phyloP scores from a whole-genome alignment of 2,113 vertebrate genomes.

The Empidonax traillii region DNA sequence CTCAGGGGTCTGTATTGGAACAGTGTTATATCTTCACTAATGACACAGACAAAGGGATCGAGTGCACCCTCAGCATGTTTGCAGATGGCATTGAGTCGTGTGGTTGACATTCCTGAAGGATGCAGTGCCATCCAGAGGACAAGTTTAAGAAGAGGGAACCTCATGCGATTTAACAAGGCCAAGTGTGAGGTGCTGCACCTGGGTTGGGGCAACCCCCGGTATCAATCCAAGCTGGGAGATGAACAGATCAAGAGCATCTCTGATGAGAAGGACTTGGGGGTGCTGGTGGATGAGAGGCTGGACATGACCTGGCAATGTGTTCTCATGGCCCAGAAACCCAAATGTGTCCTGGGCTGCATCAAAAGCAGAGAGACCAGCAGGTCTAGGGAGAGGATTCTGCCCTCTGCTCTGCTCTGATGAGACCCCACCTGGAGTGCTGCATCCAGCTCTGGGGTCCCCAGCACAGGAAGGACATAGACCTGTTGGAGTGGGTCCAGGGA shows the following conservation, averaged over 20 bases:
- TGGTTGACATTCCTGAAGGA: not conserved
- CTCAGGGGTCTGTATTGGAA: not conserved
- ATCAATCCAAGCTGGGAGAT: not conserved
- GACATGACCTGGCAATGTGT: not conserved
- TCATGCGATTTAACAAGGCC: not conserved
- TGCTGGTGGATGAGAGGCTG: not conserved
- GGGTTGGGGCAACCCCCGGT: not conserved
- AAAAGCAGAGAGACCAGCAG: not conserved
- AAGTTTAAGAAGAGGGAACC: not conserved
- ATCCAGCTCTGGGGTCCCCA: not conserved
- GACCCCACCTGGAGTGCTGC: not conserved
- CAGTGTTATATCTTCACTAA: not conserved
- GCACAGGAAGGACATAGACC: not conserved
- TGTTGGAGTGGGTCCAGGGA: not conserved
- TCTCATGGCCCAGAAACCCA: not conserved
- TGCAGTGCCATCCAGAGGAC: not conserved
- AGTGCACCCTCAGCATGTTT: not conserved
- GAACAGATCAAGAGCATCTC: not conserved
- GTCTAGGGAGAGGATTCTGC: not conserved
- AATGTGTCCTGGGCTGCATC: not conserved
- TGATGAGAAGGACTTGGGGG: not conserved
- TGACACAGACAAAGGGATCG: not conserved
- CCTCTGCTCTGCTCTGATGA: not conserved
- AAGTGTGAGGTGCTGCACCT: not conserved
- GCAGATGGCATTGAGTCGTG: not conserved